Base-by-base conservation (phyloP, 2,113 vertebrate species). In the Heteronetta atricapilla region DNA sequence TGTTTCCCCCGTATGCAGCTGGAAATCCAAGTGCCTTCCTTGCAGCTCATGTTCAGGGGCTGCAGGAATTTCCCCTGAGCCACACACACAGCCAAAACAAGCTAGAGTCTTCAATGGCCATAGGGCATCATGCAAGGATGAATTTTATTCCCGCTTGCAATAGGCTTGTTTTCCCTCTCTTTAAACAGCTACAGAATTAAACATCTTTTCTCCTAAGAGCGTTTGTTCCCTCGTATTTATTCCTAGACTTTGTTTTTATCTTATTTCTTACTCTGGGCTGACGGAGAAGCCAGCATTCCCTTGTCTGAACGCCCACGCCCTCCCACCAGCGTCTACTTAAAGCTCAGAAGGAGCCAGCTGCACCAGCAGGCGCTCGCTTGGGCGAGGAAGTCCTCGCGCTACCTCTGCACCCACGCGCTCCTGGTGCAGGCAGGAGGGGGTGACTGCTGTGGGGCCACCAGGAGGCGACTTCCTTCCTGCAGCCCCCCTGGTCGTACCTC, bases 401-500 rank as follows among this genome's bases (percentile, higher is more conserved):
- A 93, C 90, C 92, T 56, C 77, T 79, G 59, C 0, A 0, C 93
- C 93, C 84, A 93, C 81, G 36, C 19, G 0, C 38, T 77, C 5
- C 78, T 33, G 44, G 38, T 15, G 48, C 42, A 79, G 44, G 53
- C 55, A 67, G 63, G 44, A 52, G 50, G 23, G 73, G 73, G 73
- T 44, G 70, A 13, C 48, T 64, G 73, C 77, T 62, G 58, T 4
- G 3, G 28, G 66, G 69, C 62, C 77, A 52, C 3, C 19, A 40
- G 74, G 13, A 66, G 69, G 72, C 20, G 9, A 26, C 36, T 48
- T 34, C 53, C 62, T 29, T 20, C 84, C 62, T 26, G 31, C 4
- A 53, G 59, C 11, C 40, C 33, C 56, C 1, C 0, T 10, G 46
- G 67, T 36, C 74, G 28, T 94, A 99, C 99, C 98, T 99, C 98